These are phyloP conservation scores for Egretta garzetta DNA, from an alignment of 2,113 vertebrate genomes.

Conservation along the genomic window DNA sequence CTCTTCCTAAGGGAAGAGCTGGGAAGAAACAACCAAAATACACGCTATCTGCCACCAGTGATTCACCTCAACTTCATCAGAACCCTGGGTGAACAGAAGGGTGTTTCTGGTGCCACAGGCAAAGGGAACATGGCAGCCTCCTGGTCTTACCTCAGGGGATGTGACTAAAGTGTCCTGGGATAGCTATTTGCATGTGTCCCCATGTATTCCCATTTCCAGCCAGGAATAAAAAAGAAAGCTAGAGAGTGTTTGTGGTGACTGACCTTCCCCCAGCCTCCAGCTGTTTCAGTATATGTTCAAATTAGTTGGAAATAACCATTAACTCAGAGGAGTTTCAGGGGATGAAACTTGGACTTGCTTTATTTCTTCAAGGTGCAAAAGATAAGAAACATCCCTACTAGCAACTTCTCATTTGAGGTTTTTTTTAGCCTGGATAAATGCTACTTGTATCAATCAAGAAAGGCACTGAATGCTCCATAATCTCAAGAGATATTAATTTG, in stretches of 20 bases:
- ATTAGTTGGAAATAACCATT: background rate
- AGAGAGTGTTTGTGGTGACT: background rate
- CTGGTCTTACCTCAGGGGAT: background rate
- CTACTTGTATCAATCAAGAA: background rate
- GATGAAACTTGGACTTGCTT: background rate
- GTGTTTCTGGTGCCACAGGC: background rate
- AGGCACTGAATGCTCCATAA: background rate
- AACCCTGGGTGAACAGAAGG: background rate
- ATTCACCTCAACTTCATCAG: background rate
- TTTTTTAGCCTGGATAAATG: background rate
- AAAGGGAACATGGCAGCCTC: background rate
- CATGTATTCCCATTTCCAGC: background rate
- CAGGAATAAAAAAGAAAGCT: background rate
- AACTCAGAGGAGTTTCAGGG: background rate
- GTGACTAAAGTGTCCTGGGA: background rate
- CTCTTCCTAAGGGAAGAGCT: background rate
- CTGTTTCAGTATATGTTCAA: background rate
- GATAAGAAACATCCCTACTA: background rate
- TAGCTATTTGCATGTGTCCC: background rate
- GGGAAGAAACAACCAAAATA: background rate
- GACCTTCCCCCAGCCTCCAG: background rate
- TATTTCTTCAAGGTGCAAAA: background rate
- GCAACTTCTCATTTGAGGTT: fast-evolving
- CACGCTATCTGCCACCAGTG: background rate
- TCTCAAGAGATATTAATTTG: background rate